A percentile compares a stretch with the other conserved stretches of the same genome.
Evolutionary conservation across 2,797 vertebrate species (phyloP).

Genomic region (Mareca penelope): DNA sequence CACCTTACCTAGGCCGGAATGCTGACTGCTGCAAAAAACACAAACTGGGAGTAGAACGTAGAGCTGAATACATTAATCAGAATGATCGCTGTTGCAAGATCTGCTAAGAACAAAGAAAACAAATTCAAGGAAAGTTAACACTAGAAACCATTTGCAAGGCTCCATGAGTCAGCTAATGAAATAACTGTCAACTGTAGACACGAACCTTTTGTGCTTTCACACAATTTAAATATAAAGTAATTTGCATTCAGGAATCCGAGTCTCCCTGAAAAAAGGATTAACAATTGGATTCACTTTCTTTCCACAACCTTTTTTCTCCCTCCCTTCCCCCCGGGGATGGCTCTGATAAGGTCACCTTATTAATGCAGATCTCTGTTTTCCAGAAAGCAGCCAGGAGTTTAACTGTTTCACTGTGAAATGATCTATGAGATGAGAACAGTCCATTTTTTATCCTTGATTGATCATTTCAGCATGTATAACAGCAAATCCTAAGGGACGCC

Average conservation of each 20-base stretch:
- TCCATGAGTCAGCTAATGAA: constrained; percentile 60
- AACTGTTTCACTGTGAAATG: constrained; percentile 73
- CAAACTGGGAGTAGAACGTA: constrained; percentile 22
- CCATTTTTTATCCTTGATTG: constrained; percentile 71
- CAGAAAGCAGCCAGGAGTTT: constrained; percentile 70
- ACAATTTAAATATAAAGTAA: constrained; percentile 63
- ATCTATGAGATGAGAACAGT: constrained; percentile 71
- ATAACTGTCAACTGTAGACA: constrained; percentile 55
- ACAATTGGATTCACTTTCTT: constrained; percentile 64
- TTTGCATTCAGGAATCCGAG: constrained; percentile 60
- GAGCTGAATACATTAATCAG: constrained; percentile 24
- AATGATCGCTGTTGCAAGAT: constrained; percentile 27
- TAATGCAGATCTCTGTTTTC: constrained; percentile 73
- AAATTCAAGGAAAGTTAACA: constrained; percentile 60
- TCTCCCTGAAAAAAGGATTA: constrained; percentile 60
- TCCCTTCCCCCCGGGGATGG: constrained; percentile 40
- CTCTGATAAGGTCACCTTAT: constrained; percentile 74
- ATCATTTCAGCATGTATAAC: constrained; percentile 70
- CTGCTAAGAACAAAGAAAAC: constrained; percentile 68
- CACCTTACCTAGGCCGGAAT: constrained; percentile 2
- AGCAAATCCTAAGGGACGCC: constrained; percentile 60
- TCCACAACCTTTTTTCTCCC: constrained; percentile 40
- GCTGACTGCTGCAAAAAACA: constrained; percentile 47
- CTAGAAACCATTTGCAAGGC: constrained; percentile 50
- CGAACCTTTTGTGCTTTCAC: constrained; percentile 53